Conservation (phyloP, 2,888 invertebrate species). For the Hyppa rectilinea region DNA sequence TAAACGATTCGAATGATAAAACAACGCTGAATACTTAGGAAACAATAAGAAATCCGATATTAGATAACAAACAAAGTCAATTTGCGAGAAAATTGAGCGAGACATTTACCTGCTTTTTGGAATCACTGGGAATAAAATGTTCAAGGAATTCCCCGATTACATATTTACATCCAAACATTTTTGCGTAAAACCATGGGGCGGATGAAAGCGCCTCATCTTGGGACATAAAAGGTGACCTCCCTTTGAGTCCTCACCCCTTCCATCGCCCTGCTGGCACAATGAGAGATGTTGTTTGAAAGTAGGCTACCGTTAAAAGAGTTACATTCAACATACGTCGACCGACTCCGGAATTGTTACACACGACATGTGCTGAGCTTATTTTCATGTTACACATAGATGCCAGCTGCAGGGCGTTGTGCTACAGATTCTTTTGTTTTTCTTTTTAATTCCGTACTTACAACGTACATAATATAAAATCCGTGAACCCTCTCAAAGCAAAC, state of each 20-base stretch:
- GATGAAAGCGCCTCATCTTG: constrained; percentile 59
- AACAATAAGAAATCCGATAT: constrained; percentile 34
- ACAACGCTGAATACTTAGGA: neutral
- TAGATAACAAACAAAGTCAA: constrained; percentile 5
- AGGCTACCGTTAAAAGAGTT: constrained; percentile 75
- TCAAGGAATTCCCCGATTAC: constrained; percentile 31
- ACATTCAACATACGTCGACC: constrained; percentile 61
- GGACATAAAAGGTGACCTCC: constrained; percentile 78
- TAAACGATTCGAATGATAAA: constrained; percentile 2
- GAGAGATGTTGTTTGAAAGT: constrained; percentile 71
- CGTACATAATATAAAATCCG: constrained; percentile 12
- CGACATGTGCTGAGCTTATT: constrained; percentile 38
- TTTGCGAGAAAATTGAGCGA: constrained; percentile 13
- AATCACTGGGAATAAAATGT: constrained; percentile 15
- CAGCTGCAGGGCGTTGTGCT: constrained; percentile 30
- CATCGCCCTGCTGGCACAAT: constrained; percentile 62
- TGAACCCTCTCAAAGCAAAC: constrained; percentile 7
- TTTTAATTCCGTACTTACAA: constrained; percentile 14
- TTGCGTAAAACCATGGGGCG: constrained; percentile 44
- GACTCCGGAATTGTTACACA: constrained; percentile 50
- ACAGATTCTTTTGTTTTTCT: constrained; percentile 24
- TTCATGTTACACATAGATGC: constrained; percentile 12
- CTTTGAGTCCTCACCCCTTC: constrained; percentile 66
- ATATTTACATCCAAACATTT: constrained; percentile 46
- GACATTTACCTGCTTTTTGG: constrained; percentile 2